phyloP scores from a whole-genome alignment of 2,888 invertebrate species.

The Zele albiditarsus region DNA sequence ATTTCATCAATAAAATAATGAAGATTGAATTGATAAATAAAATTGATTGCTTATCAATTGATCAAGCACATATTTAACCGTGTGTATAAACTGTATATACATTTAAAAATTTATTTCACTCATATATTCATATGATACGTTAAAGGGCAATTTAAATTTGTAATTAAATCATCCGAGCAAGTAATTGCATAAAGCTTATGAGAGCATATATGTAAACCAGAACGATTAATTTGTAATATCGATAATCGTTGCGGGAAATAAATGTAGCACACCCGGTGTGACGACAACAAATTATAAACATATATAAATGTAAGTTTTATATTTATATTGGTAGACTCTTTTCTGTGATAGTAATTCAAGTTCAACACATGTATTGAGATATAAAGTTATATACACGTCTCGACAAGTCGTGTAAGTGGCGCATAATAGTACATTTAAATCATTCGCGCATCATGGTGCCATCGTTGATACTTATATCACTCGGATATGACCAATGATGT shows the following conservation, averaged over 20 bases:
- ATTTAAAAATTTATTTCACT: neutral
- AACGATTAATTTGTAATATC: slow-evolving; percentile 6
- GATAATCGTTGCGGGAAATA: slow-evolving; percentile 18
- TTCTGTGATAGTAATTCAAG: neutral
- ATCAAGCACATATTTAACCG: neutral
- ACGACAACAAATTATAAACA: slow-evolving; percentile 11
- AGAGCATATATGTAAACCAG: neutral
- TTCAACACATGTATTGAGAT: neutral
- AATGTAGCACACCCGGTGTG: slow-evolving; percentile 17
- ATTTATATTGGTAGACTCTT: neutral
- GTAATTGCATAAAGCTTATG: neutral
- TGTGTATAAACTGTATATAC: neutral
- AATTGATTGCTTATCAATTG: neutral
- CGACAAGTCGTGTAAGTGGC: neutral
- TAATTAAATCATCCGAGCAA: slow-evolving; percentile 13
- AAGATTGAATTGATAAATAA: neutral
- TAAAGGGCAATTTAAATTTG: slow-evolving; percentile 5
- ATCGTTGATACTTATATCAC: neutral
- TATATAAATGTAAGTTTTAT: neutral
- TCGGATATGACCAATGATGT: neutral
- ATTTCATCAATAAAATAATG: too few relatives aligned
- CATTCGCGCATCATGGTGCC: neutral
- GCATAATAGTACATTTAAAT: slow-evolving; percentile 1
- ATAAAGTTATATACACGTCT: neutral
- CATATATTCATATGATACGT: neutral